Percentiles rank a stretch among this genome's conserved stretches.
Evolutionary conservation across 2,797 vertebrate species (phyloP).

Genomic region (Hyperoplus lanceolatus): DNA sequence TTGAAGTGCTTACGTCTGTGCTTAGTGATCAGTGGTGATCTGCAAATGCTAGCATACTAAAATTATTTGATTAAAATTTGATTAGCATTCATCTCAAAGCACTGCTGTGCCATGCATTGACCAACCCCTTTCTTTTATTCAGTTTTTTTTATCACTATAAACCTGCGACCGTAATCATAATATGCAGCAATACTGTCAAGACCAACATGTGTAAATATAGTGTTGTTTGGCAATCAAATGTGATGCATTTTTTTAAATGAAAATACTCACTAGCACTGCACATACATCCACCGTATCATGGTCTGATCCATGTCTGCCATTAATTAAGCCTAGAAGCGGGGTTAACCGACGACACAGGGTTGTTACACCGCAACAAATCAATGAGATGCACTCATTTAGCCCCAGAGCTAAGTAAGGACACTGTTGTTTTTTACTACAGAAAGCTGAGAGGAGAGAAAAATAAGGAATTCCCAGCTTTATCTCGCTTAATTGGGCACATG

Average conservation of each 20-base stretch:
- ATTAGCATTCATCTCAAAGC: background rate
- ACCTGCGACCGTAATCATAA: background rate
- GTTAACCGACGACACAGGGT: constrained; percentile 49
- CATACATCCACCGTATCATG: constrained; percentile 36
- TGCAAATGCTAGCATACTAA: background rate
- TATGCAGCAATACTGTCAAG: background rate
- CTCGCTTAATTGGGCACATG: constrained; percentile 57
- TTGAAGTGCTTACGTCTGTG: background rate
- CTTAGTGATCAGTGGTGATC: background rate
- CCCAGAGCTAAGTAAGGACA: constrained; percentile 54
- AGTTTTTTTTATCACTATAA: background rate
- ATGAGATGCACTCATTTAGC: constrained; percentile 63
- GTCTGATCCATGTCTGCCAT: constrained; percentile 54
- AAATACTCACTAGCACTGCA: background rate
- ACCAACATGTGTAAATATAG: background rate
- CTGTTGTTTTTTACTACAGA: constrained; percentile 44
- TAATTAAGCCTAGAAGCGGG: constrained; percentile 58
- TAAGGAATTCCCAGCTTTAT: constrained; percentile 51
- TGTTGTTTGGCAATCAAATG: background rate
- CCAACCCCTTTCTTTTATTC: background rate
- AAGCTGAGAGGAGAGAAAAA: constrained; percentile 45
- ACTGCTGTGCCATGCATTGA: background rate
- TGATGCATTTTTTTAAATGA: background rate
- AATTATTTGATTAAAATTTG: too few relatives aligned
- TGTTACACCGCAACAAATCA: constrained; percentile 66